Conservation (phyloP, 2,888 invertebrate species). For the Patella ulyssiponensis region DNA sequence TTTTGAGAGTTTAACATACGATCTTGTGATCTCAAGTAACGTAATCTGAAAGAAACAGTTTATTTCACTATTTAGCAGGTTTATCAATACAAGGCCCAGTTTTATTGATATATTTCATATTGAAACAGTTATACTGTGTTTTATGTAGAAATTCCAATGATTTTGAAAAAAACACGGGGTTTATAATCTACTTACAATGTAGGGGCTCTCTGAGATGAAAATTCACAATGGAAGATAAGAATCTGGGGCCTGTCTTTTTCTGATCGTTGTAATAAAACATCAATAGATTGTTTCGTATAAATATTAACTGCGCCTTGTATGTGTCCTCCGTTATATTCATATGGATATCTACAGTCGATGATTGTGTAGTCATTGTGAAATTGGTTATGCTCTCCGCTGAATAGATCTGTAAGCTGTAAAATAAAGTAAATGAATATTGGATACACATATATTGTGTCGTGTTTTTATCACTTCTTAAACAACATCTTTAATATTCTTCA, state of each 20-base stretch:
- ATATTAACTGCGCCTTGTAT: constrained; percentile 9
- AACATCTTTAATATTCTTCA: too few species aligned
- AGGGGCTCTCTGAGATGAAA: constrained; percentile 37
- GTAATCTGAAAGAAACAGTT: constrained; percentile 76
- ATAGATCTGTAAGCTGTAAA: too few species aligned
- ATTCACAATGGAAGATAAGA: constrained; percentile 39
- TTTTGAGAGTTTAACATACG: constrained; percentile 82
- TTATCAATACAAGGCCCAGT: too few species aligned
- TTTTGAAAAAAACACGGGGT: background rate
- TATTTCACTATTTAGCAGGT: too few species aligned
- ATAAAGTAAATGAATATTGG: too few species aligned
- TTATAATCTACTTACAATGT: constrained; percentile 29
- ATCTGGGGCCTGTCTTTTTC: constrained; percentile 22
- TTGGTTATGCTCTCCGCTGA: too few species aligned
- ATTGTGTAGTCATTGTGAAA: too few species aligned
- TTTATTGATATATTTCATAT: too few species aligned
- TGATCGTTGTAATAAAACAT: background rate
- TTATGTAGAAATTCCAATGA: background rate
- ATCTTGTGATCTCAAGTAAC: constrained; percentile 86
- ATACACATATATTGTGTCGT: too few species aligned
- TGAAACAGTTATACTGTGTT: background rate
- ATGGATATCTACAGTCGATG: too few species aligned
- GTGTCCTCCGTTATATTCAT: constrained; percentile 78
- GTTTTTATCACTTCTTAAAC: too few species aligned
- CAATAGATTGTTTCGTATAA: background rate